phyloP scores from a whole-genome alignment of 2,797 vertebrate species.

The Pristis pectinata region DNA sequence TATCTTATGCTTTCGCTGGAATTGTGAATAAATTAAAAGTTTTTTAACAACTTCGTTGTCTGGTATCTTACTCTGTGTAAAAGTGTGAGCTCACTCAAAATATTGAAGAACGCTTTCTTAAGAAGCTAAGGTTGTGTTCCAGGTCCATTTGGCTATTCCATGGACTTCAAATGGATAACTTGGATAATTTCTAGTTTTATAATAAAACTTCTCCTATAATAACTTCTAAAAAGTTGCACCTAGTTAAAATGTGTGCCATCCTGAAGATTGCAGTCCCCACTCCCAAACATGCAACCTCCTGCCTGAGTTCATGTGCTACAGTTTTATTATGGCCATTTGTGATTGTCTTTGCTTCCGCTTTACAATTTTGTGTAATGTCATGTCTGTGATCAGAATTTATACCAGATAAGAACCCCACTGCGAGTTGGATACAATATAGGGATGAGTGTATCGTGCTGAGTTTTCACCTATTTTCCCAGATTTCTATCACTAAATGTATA shows the following conservation, averaged over 20 bases:
- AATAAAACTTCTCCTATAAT: not conserved
- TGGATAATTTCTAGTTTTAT: not conserved
- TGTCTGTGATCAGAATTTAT: not conserved
- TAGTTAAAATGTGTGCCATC: not conserved
- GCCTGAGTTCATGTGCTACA: not conserved
- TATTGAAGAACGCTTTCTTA: not conserved
- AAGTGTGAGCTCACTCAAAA: slow-evolving; percentile 18
- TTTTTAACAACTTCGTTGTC: slow-evolving; percentile 33
- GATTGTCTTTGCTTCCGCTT: not conserved
- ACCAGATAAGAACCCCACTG: not conserved
- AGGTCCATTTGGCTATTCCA: not conserved
- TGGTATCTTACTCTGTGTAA: slow-evolving; percentile 34
- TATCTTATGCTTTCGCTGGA: slow-evolving; percentile 19
- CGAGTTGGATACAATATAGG: not conserved
- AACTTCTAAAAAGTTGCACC: not conserved
- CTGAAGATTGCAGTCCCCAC: not conserved
- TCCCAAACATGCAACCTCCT: not conserved
- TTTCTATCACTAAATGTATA: not conserved
- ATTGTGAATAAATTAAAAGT: slow-evolving; percentile 36
- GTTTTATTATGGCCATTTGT: not conserved
- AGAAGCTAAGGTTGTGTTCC: not conserved
- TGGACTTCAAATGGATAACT: not conserved
- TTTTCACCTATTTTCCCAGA: not conserved
- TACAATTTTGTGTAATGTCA: not conserved
- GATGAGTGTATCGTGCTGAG: not conserved